Conservation (phyloP, 2,888 invertebrate genomes). For the Leucophenga montana region DNA sequence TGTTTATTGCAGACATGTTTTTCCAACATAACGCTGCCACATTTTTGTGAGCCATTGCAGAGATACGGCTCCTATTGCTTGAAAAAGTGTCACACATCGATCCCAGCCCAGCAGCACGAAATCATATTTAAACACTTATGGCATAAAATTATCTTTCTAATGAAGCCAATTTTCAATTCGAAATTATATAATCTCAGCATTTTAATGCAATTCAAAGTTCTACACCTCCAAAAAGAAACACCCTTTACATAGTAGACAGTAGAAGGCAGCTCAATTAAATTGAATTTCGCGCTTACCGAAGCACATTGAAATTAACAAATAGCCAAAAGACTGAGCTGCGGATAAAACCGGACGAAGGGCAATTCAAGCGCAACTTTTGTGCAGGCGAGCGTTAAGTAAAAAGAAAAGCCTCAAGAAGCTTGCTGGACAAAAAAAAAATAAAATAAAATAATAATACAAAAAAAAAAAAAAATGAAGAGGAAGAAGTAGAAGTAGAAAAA, state of each 20-base stretch:
- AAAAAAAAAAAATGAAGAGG: conserved; percentile 28
- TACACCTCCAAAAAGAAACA: no score
- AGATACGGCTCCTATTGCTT: no score
- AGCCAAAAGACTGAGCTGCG: conserved; percentile 16
- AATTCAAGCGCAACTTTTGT: neutral
- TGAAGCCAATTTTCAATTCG: no score
- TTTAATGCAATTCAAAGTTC: no score
- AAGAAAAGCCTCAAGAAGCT: neutral
- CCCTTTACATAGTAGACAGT: neutral
- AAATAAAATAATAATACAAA: conserved; percentile 20
- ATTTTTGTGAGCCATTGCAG: no score
- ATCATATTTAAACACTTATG: no score
- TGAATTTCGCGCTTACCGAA: conserved; percentile 68
- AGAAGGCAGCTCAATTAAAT: conserved; percentile 67
- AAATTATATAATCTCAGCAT: no score
- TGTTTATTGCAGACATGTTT: no score
- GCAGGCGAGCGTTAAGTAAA: conserved; percentile 30
- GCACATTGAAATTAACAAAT: conserved; percentile 67
- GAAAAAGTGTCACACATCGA: no score
- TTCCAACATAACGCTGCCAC: no score
- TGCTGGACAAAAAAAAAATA: conserved; percentile 17
- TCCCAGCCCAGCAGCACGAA: no score
- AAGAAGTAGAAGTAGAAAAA: conserved; percentile 27
- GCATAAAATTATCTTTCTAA: no score
- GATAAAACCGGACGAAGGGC: neutral